These are phyloP conservation scores for Platysternon megacephalum DNA, from an alignment of 2,113 vertebrate species.

Conservation along the genomic window DNA sequence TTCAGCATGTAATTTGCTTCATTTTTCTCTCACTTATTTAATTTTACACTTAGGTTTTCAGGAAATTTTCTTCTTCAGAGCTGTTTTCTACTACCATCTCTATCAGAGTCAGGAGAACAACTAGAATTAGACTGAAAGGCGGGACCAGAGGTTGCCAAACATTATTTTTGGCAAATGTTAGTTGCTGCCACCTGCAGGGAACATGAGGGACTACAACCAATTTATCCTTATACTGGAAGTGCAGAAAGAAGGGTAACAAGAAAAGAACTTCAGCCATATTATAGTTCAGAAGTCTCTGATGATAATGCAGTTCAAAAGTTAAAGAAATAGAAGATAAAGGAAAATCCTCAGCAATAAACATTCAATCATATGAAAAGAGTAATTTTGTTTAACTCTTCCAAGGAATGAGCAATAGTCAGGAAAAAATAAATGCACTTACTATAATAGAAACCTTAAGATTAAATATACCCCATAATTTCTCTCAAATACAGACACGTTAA, in stretches of 20 bases:
- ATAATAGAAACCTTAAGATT: background rate
- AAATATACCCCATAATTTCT: background rate
- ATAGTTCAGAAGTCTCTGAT: background rate
- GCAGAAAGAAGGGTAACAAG: background rate
- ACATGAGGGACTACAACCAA: background rate
- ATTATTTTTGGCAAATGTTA: background rate
- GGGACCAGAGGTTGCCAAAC: background rate
- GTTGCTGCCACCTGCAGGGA: background rate
- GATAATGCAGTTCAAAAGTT: background rate
- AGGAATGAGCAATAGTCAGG: background rate
- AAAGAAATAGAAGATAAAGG: background rate
- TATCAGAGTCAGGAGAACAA: background rate
- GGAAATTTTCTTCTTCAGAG: background rate
- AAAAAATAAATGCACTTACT: background rate
- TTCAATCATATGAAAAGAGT: background rate
- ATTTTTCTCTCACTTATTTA: background rate
- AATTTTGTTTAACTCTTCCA: background rate
- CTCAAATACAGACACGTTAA: background rate
- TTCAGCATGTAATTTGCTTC: background rate
- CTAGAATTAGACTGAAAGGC: background rate
- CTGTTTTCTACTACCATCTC: background rate
- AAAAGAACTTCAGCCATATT: rapidly evolving
- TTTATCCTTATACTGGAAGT: background rate
- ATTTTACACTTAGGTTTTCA: background rate
- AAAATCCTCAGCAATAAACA: background rate